These are phyloP conservation scores for Periphyllus acericola DNA, from an alignment of 2,888 invertebrate species.

Conservation along the genomic window DNA sequence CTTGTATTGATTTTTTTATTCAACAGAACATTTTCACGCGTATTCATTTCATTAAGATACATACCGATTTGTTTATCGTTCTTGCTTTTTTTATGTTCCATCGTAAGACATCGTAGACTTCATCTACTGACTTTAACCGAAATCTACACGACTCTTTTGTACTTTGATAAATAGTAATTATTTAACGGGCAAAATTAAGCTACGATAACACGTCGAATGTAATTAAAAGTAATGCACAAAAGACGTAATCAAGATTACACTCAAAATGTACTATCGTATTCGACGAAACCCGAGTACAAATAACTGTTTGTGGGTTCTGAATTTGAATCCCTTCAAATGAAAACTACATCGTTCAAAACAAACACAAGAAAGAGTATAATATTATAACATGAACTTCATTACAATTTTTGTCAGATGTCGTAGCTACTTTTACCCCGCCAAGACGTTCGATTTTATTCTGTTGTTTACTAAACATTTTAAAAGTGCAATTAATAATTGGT, in stretches of 20 bases:
- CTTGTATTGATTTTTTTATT: background rate
- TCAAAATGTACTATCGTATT: background rate
- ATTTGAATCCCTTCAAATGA: background rate
- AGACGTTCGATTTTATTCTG: background rate
- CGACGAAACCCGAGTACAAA: background rate
- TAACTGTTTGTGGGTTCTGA: background rate
- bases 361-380: background rate
- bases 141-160: background rate
- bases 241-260: background rate
- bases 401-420: background rate
- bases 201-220: background rate
- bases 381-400: background rate
- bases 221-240: background rate
- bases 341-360: background rate
- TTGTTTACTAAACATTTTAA: background rate
- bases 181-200: background rate
- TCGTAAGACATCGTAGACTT: background rate
- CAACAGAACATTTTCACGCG: background rate
- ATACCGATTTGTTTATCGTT: background rate
- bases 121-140: background rate
- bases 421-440: background rate
- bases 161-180: background rate
- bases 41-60: background rate
- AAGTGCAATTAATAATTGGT: background rate
- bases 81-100: background rate